phyloP scores from a whole-genome alignment of 2,797 vertebrate genomes.

The Antennarius maculatus region DNA sequence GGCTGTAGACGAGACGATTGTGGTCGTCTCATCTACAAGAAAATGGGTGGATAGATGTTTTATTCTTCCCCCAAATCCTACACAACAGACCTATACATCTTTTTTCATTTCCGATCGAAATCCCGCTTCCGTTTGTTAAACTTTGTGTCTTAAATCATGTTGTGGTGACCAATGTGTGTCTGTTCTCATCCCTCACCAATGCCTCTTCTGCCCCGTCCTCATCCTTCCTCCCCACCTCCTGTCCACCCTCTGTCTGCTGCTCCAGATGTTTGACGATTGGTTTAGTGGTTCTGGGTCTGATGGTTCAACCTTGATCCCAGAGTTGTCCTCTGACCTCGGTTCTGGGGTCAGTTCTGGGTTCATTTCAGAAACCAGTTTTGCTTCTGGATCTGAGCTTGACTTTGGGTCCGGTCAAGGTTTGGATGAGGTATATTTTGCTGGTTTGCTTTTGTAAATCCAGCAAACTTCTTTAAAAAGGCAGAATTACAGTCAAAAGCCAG shows the following conservation, averaged over 20 bases:
- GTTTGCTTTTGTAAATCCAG: conserved; percentile 54
- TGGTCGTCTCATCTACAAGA: too few relatives aligned
- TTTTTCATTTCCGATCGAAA: background rate
- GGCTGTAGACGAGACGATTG: too few relatives aligned
- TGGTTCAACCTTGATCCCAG: conserved; percentile 64
- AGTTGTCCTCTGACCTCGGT: conserved; percentile 44
- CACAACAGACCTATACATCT: background rate
- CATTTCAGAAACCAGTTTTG: conserved; percentile 55
- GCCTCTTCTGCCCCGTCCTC: background rate
- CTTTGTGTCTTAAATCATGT: background rate
- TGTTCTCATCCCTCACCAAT: conserved; percentile 9
- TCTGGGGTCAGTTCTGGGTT: conserved; percentile 60
- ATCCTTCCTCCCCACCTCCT: background rate
- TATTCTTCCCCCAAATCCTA: too few relatives aligned
- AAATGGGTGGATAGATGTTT: too few relatives aligned
- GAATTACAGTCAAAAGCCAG: conserved; percentile 45
- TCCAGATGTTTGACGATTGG: conserved; percentile 78
- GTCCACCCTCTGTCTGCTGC: conserved; percentile 21
- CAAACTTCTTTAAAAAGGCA: conserved; percentile 53
- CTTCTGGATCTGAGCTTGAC: conserved; percentile 60
- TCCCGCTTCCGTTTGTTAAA: background rate
- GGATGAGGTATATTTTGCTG: conserved; percentile 70
- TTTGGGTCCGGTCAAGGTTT: conserved; percentile 66
- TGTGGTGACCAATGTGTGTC: conserved; percentile 19
- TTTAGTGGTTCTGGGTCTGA: conserved; percentile 77